Evolutionary conservation across 2,797 vertebrate species (phyloP).

Genomic region (Steatocranus sp.): DNA sequence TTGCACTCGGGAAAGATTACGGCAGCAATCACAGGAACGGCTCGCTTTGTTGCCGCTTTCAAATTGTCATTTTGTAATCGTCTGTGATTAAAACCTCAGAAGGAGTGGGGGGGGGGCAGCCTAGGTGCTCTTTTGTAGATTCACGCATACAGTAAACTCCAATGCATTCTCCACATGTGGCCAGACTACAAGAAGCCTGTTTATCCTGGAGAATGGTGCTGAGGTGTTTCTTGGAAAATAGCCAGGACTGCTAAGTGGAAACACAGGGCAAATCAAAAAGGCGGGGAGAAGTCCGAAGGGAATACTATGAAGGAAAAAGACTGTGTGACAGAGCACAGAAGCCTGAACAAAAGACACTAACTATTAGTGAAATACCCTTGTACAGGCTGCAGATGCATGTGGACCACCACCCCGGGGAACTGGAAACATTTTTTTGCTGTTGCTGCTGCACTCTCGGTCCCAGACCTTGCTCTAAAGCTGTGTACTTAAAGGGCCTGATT

Average conservation of each 20-base stretch:
- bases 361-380: constrained; percentile 40
- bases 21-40: constrained; percentile 14
- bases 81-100: not conserved
- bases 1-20: constrained; percentile 40
- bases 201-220: constrained; percentile 31
- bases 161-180: not conserved
- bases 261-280: constrained; percentile 70
- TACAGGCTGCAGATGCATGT: constrained; percentile 13
- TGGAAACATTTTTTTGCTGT: constrained; percentile 20
- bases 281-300: constrained; percentile 46
- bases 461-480: constrained; percentile 1
- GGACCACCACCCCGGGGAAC: constrained; percentile 29
- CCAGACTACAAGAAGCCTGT: constrained; percentile 1
- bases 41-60: not conserved
- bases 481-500: constrained; percentile 36
- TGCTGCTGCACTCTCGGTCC: constrained; percentile 1
- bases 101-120: not conserved
- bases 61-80: constrained; percentile 23
- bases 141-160: not conserved
- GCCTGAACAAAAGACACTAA: constrained; percentile 30
- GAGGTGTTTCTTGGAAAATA: constrained; percentile 64
- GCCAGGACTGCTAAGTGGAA: constrained; percentile 70
- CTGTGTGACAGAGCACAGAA: constrained; percentile 22
- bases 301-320: constrained; percentile 32
- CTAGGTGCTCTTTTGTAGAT: not conserved